A percentile compares a stretch with the other conserved stretches of the same genome.
These are phyloP conservation scores for Lepus americanus DNA, from an alignment of 2,113 vertebrate genomes.

Conservation along the genomic window DNA sequence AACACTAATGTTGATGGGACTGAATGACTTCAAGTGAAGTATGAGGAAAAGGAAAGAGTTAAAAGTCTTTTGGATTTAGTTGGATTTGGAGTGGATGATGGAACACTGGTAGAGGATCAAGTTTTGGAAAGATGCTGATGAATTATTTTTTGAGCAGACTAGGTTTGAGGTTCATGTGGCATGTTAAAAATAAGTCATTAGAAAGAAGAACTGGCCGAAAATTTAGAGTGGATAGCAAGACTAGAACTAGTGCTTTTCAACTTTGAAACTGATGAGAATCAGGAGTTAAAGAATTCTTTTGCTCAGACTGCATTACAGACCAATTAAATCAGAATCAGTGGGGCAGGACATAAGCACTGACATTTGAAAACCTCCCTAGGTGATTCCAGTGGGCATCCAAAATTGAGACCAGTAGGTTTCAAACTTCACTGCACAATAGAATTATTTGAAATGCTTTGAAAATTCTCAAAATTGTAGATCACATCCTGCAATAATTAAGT, in stretches of 20 bases:
- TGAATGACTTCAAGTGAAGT: neutral
- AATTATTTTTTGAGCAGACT: neutral
- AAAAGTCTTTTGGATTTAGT: neutral
- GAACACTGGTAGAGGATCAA: neutral
- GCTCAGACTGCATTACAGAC: neutral
- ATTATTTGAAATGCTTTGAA: neutral
- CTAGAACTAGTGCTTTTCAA: neutral
- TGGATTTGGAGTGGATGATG: neutral
- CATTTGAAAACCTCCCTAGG: neutral
- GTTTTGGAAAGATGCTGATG: constrained; percentile 2
- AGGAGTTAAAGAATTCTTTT: neutral
- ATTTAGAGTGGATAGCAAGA: neutral
- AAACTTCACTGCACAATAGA: neutral
- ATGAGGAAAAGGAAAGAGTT: neutral
- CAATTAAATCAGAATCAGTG: neutral
- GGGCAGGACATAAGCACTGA: neutral
- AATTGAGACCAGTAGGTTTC: neutral
- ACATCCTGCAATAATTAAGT: neutral
- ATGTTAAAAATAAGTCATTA: constrained; percentile 8
- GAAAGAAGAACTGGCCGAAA: neutral
- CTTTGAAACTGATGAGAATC: neutral
- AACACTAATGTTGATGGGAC: neutral
- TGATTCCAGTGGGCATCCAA: neutral
- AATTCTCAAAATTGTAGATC: neutral
- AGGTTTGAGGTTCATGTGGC: neutral